Evolutionary conservation across 2,113 vertebrate species (phyloP), one percentile per base, ranked within the genome.

Genomic region (Craseonycteris thonglongyai): DNA sequence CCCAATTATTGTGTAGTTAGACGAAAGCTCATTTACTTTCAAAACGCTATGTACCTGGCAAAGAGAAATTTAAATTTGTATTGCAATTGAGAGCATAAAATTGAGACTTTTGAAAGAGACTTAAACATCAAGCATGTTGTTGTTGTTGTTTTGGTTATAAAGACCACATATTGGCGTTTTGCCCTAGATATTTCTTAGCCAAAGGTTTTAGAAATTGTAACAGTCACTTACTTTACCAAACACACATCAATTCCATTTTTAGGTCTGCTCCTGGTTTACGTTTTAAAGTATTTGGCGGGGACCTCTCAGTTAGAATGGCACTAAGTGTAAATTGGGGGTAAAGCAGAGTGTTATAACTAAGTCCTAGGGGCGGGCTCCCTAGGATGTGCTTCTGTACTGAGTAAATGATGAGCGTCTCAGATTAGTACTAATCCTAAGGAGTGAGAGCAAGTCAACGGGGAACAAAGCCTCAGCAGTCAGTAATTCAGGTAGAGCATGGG

Each of bases 101-200:
- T 33, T 89, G 47, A 86, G 30, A 54, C 16, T 93, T 82, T 82
- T 63, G 16, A 38, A 89, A 96, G 16, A 80, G 47, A 86, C 80
- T 84, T 87, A 80, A 92, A 90, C 92, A 82, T 87, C 87, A 93
- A 95, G 76, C 7, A 56, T 92, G 69, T 49, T 40, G 42, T 9
- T 83, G 91, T 75, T 90, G 9, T 47, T n/a, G n/a, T 91, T 91
- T 85, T 75, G 51, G 63, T 54, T 93, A 47, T 56, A 84, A 65
- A 90, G 75, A 45, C 1, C 47, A 69, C 6, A 80, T 90, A 83
- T 24, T 83, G 38, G 24, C 56, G 21, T 80, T 63, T 93, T 89
- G 33, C 16, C n/a, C 56, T 74, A n/a, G 78, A 21, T 63, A 30
- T 96, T 54, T 65, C 45, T 47, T 45, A 82, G n/a, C 18, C 18